Base-by-base conservation (phyloP, 2,888 invertebrate genomes). In the Polyommatus iphigenia region DNA sequence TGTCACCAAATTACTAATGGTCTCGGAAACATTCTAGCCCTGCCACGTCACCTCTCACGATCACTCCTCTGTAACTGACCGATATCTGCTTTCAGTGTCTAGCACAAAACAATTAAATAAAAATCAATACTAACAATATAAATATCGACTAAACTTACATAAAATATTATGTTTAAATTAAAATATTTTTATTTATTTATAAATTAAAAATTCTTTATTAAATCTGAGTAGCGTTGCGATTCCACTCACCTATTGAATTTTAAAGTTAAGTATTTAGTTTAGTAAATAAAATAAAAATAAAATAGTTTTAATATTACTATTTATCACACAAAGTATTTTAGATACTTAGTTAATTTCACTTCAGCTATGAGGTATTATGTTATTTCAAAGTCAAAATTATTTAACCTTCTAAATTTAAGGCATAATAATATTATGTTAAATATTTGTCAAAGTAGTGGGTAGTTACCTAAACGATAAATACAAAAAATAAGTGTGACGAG, bases 1-100 rank as follows among this genome's bases (percentile, higher is more conserved):
- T 2, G 13, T 62, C 8, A 62, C 13, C 1, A 59, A 20, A 59
- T 24, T 24, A 20, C n/a, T 24, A 62, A 18, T 20, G 29, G 29
- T 67, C 5, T 67, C 67, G 29, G 67, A 24, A 62, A 50, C 50
- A 75, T 75, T 75, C 54, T 75, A 29, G 18, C 75, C 75, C 75
- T 32, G 67, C 54, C 5, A 29, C 24, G 29, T 54, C 75, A 75
- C 75, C 75, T 54, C 15, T 75, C 54, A 75, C 75, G 50, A 54
- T 75, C 50, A 75, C 75, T 73, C 75, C 75, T 5, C 50, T 75
- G 29, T 24, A 20, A 75, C 75, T 75, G 13, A 54, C 75, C 24
- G 75, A 54, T 75, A 18, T 75, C 50, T 54, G 75, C 75, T 75
- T 75, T 75, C 75, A 54, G 24, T 75, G 75, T 75, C 15, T 75